A percentile compares a stretch with the other conserved stretches of the same genome.
These are phyloP conservation scores for Cheilosia soror DNA, from an alignment of 2,888 invertebrate species.

Conservation along the genomic window DNA sequence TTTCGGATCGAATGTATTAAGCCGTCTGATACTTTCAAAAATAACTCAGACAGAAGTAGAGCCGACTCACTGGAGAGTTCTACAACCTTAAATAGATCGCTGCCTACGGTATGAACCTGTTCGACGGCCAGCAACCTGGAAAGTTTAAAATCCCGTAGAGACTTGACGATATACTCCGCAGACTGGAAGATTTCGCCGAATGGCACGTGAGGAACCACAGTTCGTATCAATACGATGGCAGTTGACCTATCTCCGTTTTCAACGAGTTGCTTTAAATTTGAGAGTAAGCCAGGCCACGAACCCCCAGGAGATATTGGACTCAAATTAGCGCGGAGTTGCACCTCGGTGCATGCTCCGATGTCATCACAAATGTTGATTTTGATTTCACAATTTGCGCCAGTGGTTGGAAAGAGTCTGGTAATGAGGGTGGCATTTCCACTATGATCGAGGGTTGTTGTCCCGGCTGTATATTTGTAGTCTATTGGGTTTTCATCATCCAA, in stretches of 20 bases:
- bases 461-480: conserved; percentile 66
- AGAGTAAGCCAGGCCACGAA: conserved; percentile 43
- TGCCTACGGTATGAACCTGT: conserved; percentile 67
- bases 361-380: conserved; percentile 76
- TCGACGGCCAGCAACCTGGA: conserved; percentile 73
- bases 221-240: conserved; percentile 54
- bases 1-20: conserved; percentile 57
- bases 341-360: conserved; percentile 71
- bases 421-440: conserved; percentile 49
- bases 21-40: conserved; percentile 63
- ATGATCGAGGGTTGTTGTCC: conserved; percentile 72
- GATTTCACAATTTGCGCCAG: conserved; percentile 40
- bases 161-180: conserved; percentile 27
- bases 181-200: conserved; percentile 10
- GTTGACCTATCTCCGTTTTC: conserved; percentile 57
- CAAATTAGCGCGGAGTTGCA: conserved; percentile 54
- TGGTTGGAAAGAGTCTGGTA: conserved; percentile 39
- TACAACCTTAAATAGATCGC: conserved; percentile 41
- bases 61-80: conserved; percentile 65
- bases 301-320: conserved; percentile 28
- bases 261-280: conserved; percentile 55
- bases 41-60: conserved; percentile 53
- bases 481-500: conserved; percentile 72
- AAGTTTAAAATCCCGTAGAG: conserved; percentile 47
- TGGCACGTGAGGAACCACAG: conserved; percentile 50